phyloP scores from a whole-genome alignment of 2,113 vertebrate species.

The Etia nguti region DNA sequence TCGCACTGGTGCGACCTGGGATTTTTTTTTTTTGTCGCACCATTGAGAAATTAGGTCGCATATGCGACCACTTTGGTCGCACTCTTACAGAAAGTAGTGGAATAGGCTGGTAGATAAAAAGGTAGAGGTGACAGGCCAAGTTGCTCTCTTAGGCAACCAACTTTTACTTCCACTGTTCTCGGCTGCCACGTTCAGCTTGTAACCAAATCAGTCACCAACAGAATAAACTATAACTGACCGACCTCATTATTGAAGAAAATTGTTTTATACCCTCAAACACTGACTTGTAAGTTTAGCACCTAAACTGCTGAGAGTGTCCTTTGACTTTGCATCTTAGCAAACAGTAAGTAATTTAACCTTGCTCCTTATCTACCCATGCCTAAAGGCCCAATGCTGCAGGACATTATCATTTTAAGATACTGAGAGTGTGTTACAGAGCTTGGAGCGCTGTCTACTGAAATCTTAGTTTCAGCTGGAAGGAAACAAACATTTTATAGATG shows the following conservation, averaged over 20 bases:
- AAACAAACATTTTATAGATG: neutral
- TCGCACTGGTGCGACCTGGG: too few species aligned
- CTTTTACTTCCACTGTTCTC: neutral
- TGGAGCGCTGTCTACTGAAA: neutral
- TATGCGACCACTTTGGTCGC: too few species aligned
- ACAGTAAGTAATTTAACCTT: slow-evolving; percentile 4
- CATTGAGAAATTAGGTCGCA: too few species aligned
- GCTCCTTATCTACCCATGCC: neutral
- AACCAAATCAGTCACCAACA: neutral
- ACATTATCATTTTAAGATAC: slow-evolving; percentile 32
- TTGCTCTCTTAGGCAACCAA: neutral
- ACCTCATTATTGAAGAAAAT: neutral
- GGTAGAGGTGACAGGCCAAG: too few species aligned
- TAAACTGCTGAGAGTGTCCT: slow-evolving; percentile 1
- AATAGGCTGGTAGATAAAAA: neutral
- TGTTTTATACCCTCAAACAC: neutral
- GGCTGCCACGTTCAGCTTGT: neutral
- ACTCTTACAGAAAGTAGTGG: neutral
- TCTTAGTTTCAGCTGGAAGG: neutral
- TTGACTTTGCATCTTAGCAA: neutral
- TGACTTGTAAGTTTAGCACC: neutral
- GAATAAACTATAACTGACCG: neutral
- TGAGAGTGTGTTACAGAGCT: neutral
- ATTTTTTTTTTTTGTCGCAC: too few species aligned
- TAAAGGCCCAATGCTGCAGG: slow-evolving; percentile 4